Evolutionary conservation across 2,113 vertebrate species (phyloP), one percentile per base, ranked within the genome.

Genomic region (Psittacara wagleri): DNA sequence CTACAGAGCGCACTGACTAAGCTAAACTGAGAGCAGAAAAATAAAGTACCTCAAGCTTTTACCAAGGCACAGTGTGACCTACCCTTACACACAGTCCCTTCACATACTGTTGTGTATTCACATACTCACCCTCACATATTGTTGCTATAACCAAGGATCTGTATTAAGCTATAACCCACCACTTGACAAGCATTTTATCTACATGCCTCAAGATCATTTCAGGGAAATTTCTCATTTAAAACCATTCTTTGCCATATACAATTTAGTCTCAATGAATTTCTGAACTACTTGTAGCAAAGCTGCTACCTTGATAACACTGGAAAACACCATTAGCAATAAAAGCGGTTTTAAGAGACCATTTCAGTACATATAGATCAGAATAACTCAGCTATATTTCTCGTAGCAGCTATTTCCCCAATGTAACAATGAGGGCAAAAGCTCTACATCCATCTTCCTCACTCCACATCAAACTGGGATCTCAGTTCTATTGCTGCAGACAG

Each of bases 241-340:
- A 54, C 57, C 69, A 78, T 16, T 24, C 18, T 61, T 33, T 63
- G 77, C 61, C 51, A 86, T 46, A 28, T 12, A 44, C 74, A 48
- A 84, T 79, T 95, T 89, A 63, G 86, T 64, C 90, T 20, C 77
- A 4, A 43, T 13, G 67, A 72, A 73, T 81, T 96, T 88, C 73
- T 25, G 15, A 92, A 74, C 80, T 76, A 28, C 80, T 92, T 61
- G 5, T 10, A 49, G 67, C 77, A 67, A 52, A 91, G 80, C 72
- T 4, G 18, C 46, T 61, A 87, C 80, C 86, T 94, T 73, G 55
- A 14, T n/a, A 92, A 81, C 48, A 7, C 0, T 44, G 64, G 33
- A 69, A 78, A 95, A 88, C 48, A 88, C 73, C 41, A 62, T 86
- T 57, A 84, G 86, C 83, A 86, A 94, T 90, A 95, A 84, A 94